Evolutionary conservation across 1,140 invertebrate species (phyloP), one percentile per base, ranked within the genome.

Genomic region (Zaprionus davidi): DNA sequence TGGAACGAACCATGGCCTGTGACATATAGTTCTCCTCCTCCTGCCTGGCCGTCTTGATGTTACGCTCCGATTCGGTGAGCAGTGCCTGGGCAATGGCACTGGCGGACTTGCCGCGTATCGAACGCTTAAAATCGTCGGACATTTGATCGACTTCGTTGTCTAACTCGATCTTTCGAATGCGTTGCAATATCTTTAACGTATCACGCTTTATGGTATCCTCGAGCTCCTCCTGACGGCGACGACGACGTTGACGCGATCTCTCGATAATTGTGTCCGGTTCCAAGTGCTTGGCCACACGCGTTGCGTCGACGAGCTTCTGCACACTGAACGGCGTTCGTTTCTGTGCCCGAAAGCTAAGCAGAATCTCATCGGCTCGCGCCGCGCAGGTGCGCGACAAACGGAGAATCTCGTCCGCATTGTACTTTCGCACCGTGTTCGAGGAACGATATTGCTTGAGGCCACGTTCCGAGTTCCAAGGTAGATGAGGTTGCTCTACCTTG

Each of bases 381-480:
- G 96, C 94, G 58, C 95, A 94, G 79, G 95, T 94, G 68, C 94
- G 92, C 11, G 96, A 95, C 79, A 96, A 93, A 74, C 93, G 94
- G 15, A 94, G 81, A 7, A 96, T 93, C 83, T 96, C 96, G 73
- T 94, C 93, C 58, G 94, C 93, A 20, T 94, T 94, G 76, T 96
- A 96, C 3, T 94, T 93, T 65, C 93, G 90, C 26, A 96, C 93
- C 17, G 93, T 85, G 56, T 94, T 94, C 71, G 94, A 93, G 72
- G 93, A 93, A 71, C 94, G 93, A 64, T 90, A 96, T 79, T 94
- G 94, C 60, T 94, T 93, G 63, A 96, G 92, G 3, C 94, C 95
- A 71, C 95, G 93, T 83, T 96, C 96, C 83, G 96, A 96, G 2
- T 95, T 94, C 95, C 95, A 96, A 7, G 96, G 96, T 66, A 97